Evolutionary conservation across 2,797 vertebrate genomes (phyloP), one percentile per base, ranked within the genome.

Genomic region (Smutsia temminckii): DNA sequence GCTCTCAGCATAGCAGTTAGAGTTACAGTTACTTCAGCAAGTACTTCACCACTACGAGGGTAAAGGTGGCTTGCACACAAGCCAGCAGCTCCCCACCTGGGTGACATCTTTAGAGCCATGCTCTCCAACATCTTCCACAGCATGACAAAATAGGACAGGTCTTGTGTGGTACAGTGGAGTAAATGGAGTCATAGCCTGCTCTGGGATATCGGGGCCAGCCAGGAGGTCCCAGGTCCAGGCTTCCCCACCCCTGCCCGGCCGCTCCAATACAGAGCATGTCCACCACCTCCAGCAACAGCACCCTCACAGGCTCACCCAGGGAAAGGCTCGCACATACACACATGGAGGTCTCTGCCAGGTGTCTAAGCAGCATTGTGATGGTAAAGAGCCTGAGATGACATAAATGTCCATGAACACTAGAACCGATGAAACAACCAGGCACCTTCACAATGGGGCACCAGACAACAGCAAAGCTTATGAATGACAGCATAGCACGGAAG

Each of bases 401-500:
- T 3, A 0, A 18, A 7, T 2, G 6, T 23, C 72, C 42, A 1
- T 4, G 17, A 5, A 7, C 25, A 9, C 16, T 2, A 25, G 53
- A 17, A 17, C 7, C 0, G 6, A 78, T 13, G 3, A 18, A 32
- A 55, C 5, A 2, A 4, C 3, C 1, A 5, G 86, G 32, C 6
- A 2, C 1, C 17, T 18, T 57, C 79, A 5, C 40, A 0, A 1
- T 0, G 0, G 32, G 21, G 0, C 0, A 10, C 10, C 21, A 0
- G 2, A 3, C 51, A 1, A 8, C 20, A 25, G 34, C 1, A 0
- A 27, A 34, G 59, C 8, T 20, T 8, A 2, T 0, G 11, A 57
- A 20, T 20, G 20, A 8, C 77, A 2, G 17, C 85, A 0, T 0
- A 9, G 32, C n/a, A 0, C 5, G 0, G 6, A 9, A 6, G 34